Conservation (phyloP, 2,888 invertebrate species). For the Pomacea canaliculata region DNA sequence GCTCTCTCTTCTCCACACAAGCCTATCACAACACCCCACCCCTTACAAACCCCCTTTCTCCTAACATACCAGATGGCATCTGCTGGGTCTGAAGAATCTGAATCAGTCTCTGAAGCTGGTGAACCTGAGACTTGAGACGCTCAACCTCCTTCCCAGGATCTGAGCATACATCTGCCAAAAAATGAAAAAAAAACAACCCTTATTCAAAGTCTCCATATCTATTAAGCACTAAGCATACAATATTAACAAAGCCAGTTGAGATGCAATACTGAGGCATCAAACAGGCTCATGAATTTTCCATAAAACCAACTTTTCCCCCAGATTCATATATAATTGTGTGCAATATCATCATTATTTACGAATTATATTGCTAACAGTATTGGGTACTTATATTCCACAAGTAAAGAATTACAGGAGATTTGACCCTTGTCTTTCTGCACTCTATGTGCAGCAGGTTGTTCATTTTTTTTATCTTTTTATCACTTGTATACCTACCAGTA, state of each 20-base stretch:
- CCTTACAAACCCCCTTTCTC: too few species aligned
- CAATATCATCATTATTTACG: too few species aligned
- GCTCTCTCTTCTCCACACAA: too few species aligned
- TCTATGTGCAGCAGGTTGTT: neutral
- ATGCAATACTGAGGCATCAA: neutral
- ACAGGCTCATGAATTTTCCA: neutral
- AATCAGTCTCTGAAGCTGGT: slow-evolving; percentile 18
- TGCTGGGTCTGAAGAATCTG: slow-evolving; percentile 10
- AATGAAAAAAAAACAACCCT: neutral
- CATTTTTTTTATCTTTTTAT: neutral
- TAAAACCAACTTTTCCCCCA: neutral
- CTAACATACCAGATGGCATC: slow-evolving; percentile 1
- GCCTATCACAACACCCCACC: too few species aligned
- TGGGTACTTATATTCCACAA: neutral
- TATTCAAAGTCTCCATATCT: neutral
- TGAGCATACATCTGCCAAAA: slow-evolving; percentile 30
- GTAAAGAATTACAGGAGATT: neutral
- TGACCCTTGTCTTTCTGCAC: neutral
- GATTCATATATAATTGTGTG: too few species aligned
- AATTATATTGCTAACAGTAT: too few species aligned
- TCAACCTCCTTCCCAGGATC: slow-evolving; percentile 42
- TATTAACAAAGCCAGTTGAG: neutral
- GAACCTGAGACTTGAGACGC: slow-evolving; percentile 32
- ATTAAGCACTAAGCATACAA: neutral
- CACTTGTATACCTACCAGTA: neutral